Percentiles rank a stretch among this genome's conserved stretches.
phyloP scores from a whole-genome alignment of 1,140 invertebrate species.

The Bombus impatiens region DNA sequence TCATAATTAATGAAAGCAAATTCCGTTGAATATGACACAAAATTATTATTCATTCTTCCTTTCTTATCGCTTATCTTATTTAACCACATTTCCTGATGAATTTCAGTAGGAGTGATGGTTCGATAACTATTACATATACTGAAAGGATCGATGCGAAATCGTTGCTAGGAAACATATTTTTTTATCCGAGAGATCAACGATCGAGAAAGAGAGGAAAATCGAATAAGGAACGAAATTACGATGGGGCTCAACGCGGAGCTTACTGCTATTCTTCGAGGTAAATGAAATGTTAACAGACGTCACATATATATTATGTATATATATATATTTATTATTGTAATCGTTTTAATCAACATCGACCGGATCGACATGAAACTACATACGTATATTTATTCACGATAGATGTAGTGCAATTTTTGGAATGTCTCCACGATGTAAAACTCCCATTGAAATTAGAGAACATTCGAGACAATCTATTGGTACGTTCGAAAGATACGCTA shows the following conservation, averaged over 20 bases:
- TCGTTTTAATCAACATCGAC: background rate
- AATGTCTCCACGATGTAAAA: slow-evolving; percentile 68
- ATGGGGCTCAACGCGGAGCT: slow-evolving; percentile 55
- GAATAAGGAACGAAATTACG: background rate
- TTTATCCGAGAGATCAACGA: background rate
- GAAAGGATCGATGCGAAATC: background rate
- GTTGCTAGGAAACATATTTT: background rate
- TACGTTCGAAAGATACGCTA: slow-evolving; percentile 69
- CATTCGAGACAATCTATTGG: slow-evolving; percentile 68
- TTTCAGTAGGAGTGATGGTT: background rate
- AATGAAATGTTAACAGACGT: background rate
- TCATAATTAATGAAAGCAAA: background rate
- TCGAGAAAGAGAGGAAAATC: background rate
- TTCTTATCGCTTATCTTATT: background rate
- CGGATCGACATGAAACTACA: background rate
- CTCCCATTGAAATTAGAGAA: slow-evolving; percentile 67
- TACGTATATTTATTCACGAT: background rate
- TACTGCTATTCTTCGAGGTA: slow-evolving; percentile 57
- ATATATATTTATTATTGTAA: background rate
- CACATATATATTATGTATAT: background rate
- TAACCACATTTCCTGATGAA: background rate
- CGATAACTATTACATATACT: background rate
- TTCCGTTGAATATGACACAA: background rate
- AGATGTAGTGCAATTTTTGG: slow-evolving; percentile 78
- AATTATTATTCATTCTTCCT: background rate